Evolutionary conservation across 2,797 vertebrate species (phyloP).

Genomic region (Sylvilagus floridanus): DNA sequence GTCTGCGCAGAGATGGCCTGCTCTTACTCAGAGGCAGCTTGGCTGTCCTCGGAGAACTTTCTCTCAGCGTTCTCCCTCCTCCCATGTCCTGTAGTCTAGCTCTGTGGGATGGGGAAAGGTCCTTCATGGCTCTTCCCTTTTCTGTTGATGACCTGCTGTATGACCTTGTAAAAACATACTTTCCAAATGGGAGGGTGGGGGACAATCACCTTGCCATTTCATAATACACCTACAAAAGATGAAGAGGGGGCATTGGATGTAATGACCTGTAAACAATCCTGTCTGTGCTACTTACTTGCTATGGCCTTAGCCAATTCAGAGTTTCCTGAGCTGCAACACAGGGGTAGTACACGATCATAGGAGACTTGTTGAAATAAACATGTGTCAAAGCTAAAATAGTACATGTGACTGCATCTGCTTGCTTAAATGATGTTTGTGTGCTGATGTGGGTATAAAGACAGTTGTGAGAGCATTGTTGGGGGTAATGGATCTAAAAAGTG

Average conservation of each 20-base stretch:
- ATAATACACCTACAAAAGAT: not conserved
- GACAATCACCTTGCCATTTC: not conserved
- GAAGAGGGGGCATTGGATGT: not conserved
- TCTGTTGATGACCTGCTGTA: not conserved
- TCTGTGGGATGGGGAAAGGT: not conserved
- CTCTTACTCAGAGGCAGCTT: not conserved
- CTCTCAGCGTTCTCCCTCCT: not conserved
- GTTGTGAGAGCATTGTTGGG: not conserved
- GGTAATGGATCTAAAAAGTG: too few species aligned
- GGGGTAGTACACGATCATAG: not conserved
- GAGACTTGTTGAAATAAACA: not conserved
- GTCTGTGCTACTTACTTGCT: not conserved
- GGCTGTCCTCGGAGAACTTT: not conserved
- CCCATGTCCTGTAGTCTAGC: not conserved
- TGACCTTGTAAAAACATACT: not conserved
- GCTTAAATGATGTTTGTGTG: not conserved
- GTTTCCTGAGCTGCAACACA: not conserved
- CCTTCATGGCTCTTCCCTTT: not conserved
- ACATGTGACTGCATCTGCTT: not conserved
- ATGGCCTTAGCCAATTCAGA: not conserved
- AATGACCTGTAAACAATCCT: slow-evolving; percentile 11
- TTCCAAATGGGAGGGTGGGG: not conserved
- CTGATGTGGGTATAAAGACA: not conserved
- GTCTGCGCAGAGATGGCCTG: not conserved
- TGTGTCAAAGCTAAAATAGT: not conserved